These are phyloP conservation scores for Laupala kohalensis DNA, from an alignment of 1,140 invertebrate genomes.

Conservation along the genomic window DNA sequence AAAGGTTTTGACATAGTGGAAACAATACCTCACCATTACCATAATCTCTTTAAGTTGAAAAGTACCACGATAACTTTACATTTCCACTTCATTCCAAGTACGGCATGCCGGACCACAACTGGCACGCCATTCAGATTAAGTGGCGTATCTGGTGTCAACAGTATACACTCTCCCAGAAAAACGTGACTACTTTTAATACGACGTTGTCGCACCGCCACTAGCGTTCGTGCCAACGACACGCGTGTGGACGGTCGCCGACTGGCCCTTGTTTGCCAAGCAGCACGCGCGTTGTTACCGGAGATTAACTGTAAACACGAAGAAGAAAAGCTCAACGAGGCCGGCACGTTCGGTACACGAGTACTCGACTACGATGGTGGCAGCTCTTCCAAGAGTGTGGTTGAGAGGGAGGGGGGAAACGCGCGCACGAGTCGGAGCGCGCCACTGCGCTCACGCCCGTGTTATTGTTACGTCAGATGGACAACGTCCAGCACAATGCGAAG, in stretches of 20 bases:
- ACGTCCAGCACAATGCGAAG: not conserved
- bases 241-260: not conserved
- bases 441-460: not conserved
- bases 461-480: not conserved
- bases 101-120: too few species aligned
- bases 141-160: not conserved
- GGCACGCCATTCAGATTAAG: too few species aligned
- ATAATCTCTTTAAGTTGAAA: too few species aligned
- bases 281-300: not conserved
- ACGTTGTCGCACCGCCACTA: too few species aligned
- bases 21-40: too few species aligned
- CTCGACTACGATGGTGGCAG: not conserved
- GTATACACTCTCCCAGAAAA: not conserved
- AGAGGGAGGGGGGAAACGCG: too few species aligned
- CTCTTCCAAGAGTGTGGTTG: too few species aligned
- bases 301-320: not conserved
- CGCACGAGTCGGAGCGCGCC: not conserved
- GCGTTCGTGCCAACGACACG: too few species aligned
- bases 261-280: not conserved
- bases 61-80: too few species aligned
- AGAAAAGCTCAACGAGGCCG: not conserved
- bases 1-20: too few species aligned
- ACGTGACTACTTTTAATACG: not conserved
- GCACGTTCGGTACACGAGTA: not conserved
- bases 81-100: too few species aligned